Evolutionary conservation across 2,888 invertebrate genomes (phyloP).

Genomic region (Watsonalla binaria): DNA sequence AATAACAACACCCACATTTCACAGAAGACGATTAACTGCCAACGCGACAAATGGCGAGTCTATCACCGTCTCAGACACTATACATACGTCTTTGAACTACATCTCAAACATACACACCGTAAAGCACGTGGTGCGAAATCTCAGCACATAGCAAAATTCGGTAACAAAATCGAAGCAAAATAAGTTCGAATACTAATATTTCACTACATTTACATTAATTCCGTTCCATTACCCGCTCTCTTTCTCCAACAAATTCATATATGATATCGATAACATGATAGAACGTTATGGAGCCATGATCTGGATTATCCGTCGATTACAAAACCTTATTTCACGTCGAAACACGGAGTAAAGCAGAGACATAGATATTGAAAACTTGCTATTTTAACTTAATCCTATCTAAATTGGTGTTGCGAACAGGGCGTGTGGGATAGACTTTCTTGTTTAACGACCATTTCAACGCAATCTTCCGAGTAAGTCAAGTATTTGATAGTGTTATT

Average conservation of each 20-base stretch:
- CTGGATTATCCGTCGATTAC: slow-evolving; percentile 51
- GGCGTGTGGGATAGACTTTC: slow-evolving; percentile 57
- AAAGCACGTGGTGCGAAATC: too few species aligned
- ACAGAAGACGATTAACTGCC: too few species aligned
- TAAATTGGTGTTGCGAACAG: slow-evolving; percentile 49
- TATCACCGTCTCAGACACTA: too few species aligned
- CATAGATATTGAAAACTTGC: slow-evolving; percentile 40
- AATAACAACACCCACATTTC: too few species aligned
- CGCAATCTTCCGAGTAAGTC: slow-evolving; percentile 49
- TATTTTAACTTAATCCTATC: slow-evolving; percentile 52
- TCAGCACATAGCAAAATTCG: too few species aligned
- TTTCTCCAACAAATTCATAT: background rate
- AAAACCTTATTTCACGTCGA: slow-evolving; percentile 42
- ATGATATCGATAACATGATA: slow-evolving; percentile 7
- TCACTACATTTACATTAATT: background rate
- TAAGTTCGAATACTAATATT: background rate
- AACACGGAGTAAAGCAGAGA: slow-evolving; percentile 35
- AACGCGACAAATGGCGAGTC: too few species aligned
- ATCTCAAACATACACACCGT: too few species aligned
- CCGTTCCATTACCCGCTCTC: slow-evolving; percentile 5
- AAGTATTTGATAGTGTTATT: slow-evolving; percentile 33
- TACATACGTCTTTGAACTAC: too few species aligned
- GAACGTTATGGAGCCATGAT: slow-evolving; percentile 35
- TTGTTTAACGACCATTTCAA: slow-evolving; percentile 47
- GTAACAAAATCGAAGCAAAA: background rate